A percentile compares a stretch with the other conserved stretches of the same genome.
These are phyloP conservation scores for Puffinus mauretanicus DNA, from an alignment of 2,113 vertebrate species.

Conservation along the genomic window DNA sequence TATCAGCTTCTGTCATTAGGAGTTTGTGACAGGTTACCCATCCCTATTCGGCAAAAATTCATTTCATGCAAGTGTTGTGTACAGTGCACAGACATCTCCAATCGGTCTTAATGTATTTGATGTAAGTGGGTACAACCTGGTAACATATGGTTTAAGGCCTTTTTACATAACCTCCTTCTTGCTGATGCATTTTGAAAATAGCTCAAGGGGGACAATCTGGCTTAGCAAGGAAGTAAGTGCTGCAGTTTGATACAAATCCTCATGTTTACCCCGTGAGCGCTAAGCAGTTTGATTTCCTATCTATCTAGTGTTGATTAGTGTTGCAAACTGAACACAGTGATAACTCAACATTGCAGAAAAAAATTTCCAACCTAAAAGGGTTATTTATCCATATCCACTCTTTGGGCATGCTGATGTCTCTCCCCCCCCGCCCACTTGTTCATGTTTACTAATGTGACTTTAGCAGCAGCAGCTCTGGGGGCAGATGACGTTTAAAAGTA, in stretches of 20 bases:
- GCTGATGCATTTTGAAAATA: slow-evolving; percentile 67
- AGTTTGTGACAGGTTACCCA: not conserved
- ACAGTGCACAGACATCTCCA: not conserved
- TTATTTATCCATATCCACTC: not conserved
- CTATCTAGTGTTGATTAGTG: slow-evolving; percentile 57
- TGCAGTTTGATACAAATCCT: slow-evolving; percentile 57
- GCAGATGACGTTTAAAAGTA: not conserved
- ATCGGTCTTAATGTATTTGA: not conserved
- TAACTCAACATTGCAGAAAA: slow-evolving; percentile 9
- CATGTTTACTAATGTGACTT: not conserved
- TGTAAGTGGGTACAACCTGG: slow-evolving; percentile 33
- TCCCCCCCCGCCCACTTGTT: not conserved
- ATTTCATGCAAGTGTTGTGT: not conserved
- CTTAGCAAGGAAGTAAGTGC: slow-evolving; percentile 47
- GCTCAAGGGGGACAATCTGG: slow-evolving; percentile 55
- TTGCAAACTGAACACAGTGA: slow-evolving; percentile 33
- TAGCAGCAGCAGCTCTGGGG: not conserved
- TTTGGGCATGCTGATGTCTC: not conserved
- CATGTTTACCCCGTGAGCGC: slow-evolving; percentile 70
- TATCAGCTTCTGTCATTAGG: not conserved
- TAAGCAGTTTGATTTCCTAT: slow-evolving; percentile 66
- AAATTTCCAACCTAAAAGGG: not conserved
- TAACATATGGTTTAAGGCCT: slow-evolving; percentile 55
- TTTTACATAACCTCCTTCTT: slow-evolving; percentile 55
- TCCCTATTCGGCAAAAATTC: not conserved